Conservation (phyloP, 1,140 invertebrate species). For the Procambarus clarkii region DNA sequence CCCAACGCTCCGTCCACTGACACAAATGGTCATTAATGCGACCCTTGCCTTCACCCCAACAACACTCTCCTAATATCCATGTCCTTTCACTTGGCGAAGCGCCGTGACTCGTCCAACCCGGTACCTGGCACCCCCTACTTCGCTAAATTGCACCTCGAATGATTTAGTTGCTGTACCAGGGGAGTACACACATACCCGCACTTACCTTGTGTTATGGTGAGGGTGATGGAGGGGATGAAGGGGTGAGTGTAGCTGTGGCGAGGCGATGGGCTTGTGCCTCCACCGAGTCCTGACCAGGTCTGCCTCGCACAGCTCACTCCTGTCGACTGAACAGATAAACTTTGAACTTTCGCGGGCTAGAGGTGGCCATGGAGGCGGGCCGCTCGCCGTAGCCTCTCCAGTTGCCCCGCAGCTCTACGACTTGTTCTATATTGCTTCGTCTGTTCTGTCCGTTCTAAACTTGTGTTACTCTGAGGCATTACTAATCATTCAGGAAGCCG, state of each 20-base stretch:
- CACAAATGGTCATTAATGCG: no score
- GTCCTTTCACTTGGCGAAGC: no score
- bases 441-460: neutral
- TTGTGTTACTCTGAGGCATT: neutral
- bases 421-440: constrained; percentile 3
- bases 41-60: no score
- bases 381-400: neutral
- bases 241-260: neutral
- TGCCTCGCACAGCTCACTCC: neutral
- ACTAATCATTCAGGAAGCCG: neutral
- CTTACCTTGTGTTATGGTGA: neutral
- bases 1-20: no score
- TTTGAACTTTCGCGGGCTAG: neutral
- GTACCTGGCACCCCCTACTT: no score
- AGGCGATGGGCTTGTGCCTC: neutral
- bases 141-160: no score
- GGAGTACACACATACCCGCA: no score
- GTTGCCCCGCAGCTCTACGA: neutral
- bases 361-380: neutral
- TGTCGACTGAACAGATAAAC: neutral
- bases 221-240: neutral
- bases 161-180: no score
- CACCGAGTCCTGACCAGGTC: neutral
- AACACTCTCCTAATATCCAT: no score
- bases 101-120: no score